Conservation (phyloP, 2,888 invertebrate species). For the Troides aeacus region DNA sequence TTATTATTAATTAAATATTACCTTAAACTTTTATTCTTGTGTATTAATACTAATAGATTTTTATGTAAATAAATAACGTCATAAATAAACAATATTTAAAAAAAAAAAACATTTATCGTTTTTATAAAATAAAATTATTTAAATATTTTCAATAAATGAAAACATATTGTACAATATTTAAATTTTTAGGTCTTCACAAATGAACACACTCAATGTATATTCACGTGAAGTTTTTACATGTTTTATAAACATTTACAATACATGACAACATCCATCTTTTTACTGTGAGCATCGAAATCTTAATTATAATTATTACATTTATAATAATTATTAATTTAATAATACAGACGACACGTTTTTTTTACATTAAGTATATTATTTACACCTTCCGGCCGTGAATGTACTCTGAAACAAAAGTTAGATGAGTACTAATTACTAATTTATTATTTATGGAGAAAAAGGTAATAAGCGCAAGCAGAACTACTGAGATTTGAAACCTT, state of each 20-base stretch:
- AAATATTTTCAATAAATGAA: background rate
- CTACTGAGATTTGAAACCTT: too few species aligned
- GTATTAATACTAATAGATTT: too few species aligned
- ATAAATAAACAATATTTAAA: background rate
- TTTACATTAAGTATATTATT: constrained; percentile 33
- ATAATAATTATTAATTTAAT: background rate
- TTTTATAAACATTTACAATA: too few species aligned
- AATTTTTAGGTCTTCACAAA: too few species aligned
- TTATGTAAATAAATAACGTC: too few species aligned
- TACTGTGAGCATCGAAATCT: background rate
- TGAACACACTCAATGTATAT: too few species aligned
- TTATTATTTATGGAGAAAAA: background rate
- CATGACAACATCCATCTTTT: background rate
- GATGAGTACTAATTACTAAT: background rate
- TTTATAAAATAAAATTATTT: background rate
- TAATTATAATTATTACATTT: background rate
- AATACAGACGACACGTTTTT: background rate
- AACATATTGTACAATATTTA: background rate
- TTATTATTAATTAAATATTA: too few species aligned
- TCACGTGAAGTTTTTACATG: too few species aligned
- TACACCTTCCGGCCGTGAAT: constrained; percentile 67
- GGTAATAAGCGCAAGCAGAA: background rate
- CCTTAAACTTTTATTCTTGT: too few species aligned
- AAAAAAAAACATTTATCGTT: background rate
- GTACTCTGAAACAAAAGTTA: constrained; percentile 60